phyloP scores from a whole-genome alignment of 2,797 vertebrate genomes.

The Chanos chanos region DNA sequence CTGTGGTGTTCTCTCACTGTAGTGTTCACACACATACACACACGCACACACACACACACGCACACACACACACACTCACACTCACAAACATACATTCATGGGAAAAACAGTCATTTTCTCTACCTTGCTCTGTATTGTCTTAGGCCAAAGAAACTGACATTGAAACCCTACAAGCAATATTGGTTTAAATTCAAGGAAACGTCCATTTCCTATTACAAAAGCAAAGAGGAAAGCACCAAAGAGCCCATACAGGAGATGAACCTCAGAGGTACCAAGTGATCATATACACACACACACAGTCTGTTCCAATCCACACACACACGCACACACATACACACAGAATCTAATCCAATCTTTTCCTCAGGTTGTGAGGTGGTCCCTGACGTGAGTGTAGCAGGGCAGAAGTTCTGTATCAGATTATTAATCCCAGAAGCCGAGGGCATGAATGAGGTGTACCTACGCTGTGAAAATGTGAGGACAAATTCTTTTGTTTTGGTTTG shows the following conservation, averaged over 20 bases:
- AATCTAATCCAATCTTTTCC: background rate
- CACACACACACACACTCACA: background rate
- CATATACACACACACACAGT: background rate
- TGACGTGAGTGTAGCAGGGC: constrained; percentile 70
- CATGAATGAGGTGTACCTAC: constrained; percentile 74
- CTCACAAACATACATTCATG: background rate
- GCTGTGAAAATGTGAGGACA: constrained; percentile 68
- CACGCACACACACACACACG: background rate
- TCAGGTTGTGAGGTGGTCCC: constrained; percentile 76
- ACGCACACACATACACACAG: background rate
- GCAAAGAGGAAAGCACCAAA: constrained; percentile 67
- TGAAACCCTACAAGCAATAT: constrained; percentile 77
- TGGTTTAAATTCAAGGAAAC: constrained; percentile 79
- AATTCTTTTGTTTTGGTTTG: background rate
- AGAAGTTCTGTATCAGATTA: constrained; percentile 76
- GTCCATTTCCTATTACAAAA: constrained; percentile 73
- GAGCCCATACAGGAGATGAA: constrained; percentile 74
- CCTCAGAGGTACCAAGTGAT: constrained; percentile 55
- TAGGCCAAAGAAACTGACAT: constrained; percentile 76
- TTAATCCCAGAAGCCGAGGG: constrained; percentile 74
- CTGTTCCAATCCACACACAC: background rate
- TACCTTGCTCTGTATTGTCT: background rate
- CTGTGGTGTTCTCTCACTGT: no score
- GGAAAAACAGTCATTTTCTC: background rate
- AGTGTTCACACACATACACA: constrained; percentile 39